Percentiles rank a stretch among this genome's conserved stretches.
phyloP scores from a whole-genome alignment of 64 coral and sea anemone genomes.

The Montipora efflorescens region DNA sequence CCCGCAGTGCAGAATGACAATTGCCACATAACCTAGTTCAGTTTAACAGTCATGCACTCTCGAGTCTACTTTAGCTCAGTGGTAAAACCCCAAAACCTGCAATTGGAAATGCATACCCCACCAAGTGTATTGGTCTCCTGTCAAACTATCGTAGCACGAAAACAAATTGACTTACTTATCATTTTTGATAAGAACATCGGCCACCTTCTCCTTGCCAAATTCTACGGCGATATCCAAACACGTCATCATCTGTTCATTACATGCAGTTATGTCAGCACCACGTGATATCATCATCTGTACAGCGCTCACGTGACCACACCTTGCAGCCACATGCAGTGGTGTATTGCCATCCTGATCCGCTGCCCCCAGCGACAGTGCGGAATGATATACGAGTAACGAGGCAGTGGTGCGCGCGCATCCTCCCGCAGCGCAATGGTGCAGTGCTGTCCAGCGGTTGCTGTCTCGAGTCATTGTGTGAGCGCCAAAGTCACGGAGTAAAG shows the following conservation, averaged over 20 bases:
- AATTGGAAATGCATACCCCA: too few relatives aligned
- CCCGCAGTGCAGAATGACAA: too few relatives aligned
- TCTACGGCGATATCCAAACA: slow-evolving; percentile 61
- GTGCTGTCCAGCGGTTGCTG: slow-evolving; percentile 69
- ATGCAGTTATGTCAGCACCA: slow-evolving; percentile 43
- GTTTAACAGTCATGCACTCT: too few relatives aligned
- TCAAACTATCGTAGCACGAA: too few relatives aligned
- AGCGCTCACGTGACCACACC: slow-evolving; percentile 30
- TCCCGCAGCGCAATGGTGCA: slow-evolving; percentile 45
- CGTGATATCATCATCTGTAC: slow-evolving; percentile 55
- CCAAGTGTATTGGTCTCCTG: too few relatives aligned
- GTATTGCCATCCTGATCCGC: slow-evolving; percentile 50
- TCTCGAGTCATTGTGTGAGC: slow-evolving; percentile 49
- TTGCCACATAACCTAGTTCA: too few relatives aligned
- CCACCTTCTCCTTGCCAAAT: slow-evolving; percentile 15
- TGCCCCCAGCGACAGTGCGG: background rate
- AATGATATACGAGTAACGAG: background rate
- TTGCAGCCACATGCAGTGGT: slow-evolving; percentile 68
- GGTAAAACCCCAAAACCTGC: too few relatives aligned
- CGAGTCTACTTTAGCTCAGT: too few relatives aligned
- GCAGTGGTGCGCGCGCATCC: slow-evolving; percentile 18
- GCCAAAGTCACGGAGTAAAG: slow-evolving; percentile 14
- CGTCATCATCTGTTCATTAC: slow-evolving; percentile 51
- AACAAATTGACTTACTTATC: slow-evolving; percentile 27
- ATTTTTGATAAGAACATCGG: slow-evolving; percentile 39